Evolutionary conservation across 2,797 vertebrate genomes (phyloP), one percentile per base, ranked within the genome.

Genomic region (Enteromius paludinosus): DNA sequence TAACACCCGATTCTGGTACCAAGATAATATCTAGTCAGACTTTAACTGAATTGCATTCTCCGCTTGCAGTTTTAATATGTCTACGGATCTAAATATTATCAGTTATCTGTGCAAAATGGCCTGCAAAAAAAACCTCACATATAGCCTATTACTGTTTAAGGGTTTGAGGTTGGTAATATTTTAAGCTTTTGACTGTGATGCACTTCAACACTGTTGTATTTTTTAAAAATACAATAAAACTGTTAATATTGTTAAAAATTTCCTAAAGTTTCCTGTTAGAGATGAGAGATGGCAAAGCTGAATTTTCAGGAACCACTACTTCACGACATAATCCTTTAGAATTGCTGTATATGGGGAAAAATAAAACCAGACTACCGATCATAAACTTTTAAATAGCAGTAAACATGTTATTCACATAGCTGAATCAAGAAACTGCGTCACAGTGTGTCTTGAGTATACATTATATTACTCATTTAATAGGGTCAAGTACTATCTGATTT

Each of bases 1-100:
- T n/a, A 33, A 62, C 25, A 64, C 25, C 25, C 7, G 10, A 33
- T 47, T 64, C 6, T 18, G 14, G 8, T 41, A 41, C 59, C 35
- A 4, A 23, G 75, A 78, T 78, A 49, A 35, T 65, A 78, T 78
- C 75, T 47, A 15, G 17, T 65, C 45, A 35, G 61, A 62, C 15
- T 65, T 64, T 17, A 49, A 17, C 25, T 43, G 56, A 23, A 15
- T 30, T 54, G 45, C 7, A 28, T 23, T 72, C 33, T 72, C 56
- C 25, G 10, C 23, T 77, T 28, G 17, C 4, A 28, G 38, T 30
- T 2, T 30, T 64, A 77, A 77, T 33, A 30, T 45, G 10, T 76
- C 23, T 76, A 18, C 9, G 15, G 38, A 61, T 76, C 62, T 17
- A 76, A 23, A 49, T 47, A 25, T 45, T 56, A 30, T 61, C 74